Base-by-base conservation (phyloP, 2,888 invertebrate species). In the Drosophila setosimentum region DNA sequence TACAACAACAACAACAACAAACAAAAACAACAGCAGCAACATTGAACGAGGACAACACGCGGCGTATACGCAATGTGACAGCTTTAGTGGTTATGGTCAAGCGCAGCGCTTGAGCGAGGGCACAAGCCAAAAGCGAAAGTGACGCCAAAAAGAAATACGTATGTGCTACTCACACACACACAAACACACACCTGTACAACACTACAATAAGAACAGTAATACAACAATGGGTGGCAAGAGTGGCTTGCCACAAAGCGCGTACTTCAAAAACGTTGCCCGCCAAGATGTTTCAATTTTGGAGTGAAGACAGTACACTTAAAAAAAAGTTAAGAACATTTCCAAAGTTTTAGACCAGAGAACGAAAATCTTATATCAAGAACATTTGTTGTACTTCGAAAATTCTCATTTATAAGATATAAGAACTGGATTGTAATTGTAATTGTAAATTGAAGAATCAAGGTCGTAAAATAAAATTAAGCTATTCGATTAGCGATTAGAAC, bases 11-110 rank as follows among this genome's bases (percentile, higher is more conserved):
- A 57, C 50, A 62, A 42, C 21, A 50, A 18, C 33, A 53, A 24
- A 55, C 35, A 61, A 55, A 58, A 65, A 68, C 72, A 65, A 62
- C 45, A 62, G 48, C 21, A 33, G 33, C 33, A 54, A 60, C 54
- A 65, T 50, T 67, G 71, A 76, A 27, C 88, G 85, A 85, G 87
- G 83, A 76, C 78, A 81, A 77, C 80, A 89, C 80, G 82, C 82
- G 89, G 84, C 89, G 82, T 83, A 86, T 91, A 91, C 89, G 91
- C 83, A 89, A 90, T 87, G 82, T 87, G 91, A 90, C 91, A 87
- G 80, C 80, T 87, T 91, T 90, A 90, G 86, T 90, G 86, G 89
- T 89, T 90, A 82, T 89, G 91, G 91, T 91, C 91, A 91, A 91
- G 90, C 90, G 77, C 89, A 83, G 73, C 83, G 84, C 76, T 91